Evolutionary conservation across 2,888 invertebrate species (phyloP), one percentile per base, ranked within the genome.

Genomic region (Ornithoptera alexandrae): DNA sequence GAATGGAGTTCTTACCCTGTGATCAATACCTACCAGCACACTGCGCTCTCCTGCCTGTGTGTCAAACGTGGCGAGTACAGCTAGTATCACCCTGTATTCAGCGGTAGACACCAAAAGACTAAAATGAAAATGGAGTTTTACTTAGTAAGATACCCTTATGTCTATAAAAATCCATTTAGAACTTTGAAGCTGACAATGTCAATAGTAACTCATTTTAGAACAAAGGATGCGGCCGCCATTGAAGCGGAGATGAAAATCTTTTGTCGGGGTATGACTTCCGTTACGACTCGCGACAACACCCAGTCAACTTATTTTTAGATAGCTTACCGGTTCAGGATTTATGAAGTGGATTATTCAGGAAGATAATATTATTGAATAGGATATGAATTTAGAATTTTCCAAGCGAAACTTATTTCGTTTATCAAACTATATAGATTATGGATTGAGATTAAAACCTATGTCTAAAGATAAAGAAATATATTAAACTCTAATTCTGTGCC

Each of bases 231-330:
- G 24, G 69, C 60, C 24, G 60, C 57, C 20, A 50, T 39, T 68
- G 36, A 56, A 69, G 56, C 69, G 65, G 65, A 69, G 60, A 61
- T 69, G 65, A 42, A 69, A 42, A 64, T 60, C 53, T 65, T 69
- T 69, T 61, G 56, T 65, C 60, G 56, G 18, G 24, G 24, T 65
- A 3, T 61, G 5, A 61, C 61, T 69, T 69, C 69, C 65, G 69
- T 56, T 60, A 39, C 60, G 69, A 50, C 68, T 42, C 56, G 56
- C 60, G 69, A 50, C 68, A 46, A 62, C 62, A 50, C 62, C 67
- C 46, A 58, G 58, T 20, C 62, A 58, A 30, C 15, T 46, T 68
- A 68, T 68, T 62, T 36, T 68, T 68, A 68, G 57, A 68, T 30
- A 30, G 6, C 24, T 62, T 57, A 24, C 42, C 24, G n/a, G 22